Percentiles rank a stretch among this genome's conserved stretches.
Evolutionary conservation across 2,113 vertebrate genomes (phyloP).

Genomic region (Atrichornis clamosus): DNA sequence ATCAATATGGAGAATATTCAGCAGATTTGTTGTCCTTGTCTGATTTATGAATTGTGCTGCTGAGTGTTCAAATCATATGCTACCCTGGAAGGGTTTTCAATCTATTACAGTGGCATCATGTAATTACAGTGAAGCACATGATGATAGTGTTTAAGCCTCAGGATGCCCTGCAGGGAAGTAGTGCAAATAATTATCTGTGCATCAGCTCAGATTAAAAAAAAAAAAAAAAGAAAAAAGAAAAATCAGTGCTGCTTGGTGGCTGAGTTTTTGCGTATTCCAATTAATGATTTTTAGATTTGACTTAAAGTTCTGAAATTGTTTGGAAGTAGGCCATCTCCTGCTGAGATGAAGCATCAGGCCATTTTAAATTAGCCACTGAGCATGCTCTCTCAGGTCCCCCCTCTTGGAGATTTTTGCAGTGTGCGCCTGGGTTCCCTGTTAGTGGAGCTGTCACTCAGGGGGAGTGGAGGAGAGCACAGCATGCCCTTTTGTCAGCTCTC

Average conservation of each 20-base stretch:
- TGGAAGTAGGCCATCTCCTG: constrained; percentile 74
- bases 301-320: constrained; percentile 40
- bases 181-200: constrained; percentile 19
- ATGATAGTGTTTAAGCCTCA: constrained; percentile 19
- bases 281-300: constrained; percentile 54
- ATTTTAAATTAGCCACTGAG: constrained; percentile 66
- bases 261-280: not conserved
- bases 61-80: not conserved
- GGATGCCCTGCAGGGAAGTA: constrained; percentile 17
- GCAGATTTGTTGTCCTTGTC: not conserved
- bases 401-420: constrained; percentile 26
- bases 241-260: constrained; percentile 5
- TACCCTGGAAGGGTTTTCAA: not conserved
- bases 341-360: constrained; percentile 62
- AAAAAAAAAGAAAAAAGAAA: not conserved
- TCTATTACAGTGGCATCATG: not conserved
- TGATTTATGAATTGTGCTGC: not conserved
- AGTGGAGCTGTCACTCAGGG: constrained; percentile 31
- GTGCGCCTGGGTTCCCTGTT: constrained; percentile 22
- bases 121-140: constrained; percentile 16
- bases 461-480: constrained; percentile 19
- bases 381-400: constrained; percentile 69
- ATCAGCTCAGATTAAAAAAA: not conserved
- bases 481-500: constrained; percentile 42
- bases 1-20: not conserved